Evolutionary conservation across 2,113 vertebrate species (phyloP).

Genomic region (Globicephala melas): DNA sequence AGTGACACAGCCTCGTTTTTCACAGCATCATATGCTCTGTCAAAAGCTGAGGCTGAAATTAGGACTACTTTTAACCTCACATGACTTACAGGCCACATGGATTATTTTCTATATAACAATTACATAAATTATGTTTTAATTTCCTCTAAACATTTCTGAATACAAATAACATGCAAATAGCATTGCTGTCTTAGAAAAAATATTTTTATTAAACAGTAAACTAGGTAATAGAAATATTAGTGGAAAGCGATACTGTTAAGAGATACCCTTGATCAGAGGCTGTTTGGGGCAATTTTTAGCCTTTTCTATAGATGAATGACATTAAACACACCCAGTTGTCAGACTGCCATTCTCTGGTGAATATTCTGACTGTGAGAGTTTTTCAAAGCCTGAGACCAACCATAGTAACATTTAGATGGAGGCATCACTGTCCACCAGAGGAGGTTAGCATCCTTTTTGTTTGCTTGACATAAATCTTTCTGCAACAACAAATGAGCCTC

Average conservation of each 20-base stretch:
- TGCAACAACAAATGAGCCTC: conserved; percentile 54
- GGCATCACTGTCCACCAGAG: not conserved
- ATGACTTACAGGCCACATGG: not conserved
- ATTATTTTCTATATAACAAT: not conserved
- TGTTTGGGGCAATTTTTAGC: conserved; percentile 30
- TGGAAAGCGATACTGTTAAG: not conserved
- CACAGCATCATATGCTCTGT: not conserved
- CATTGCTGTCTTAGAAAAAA: not conserved
- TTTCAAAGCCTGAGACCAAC: conserved; percentile 59
- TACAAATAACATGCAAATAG: conserved; percentile 11
- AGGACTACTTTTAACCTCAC: not conserved
- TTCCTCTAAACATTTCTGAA: not conserved
- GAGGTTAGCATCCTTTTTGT: conserved; percentile 42
- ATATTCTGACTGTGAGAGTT: conserved; percentile 36
- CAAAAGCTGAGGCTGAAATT: not conserved
- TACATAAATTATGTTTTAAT: not conserved
- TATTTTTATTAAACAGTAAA: not conserved
- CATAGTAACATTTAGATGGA: conserved; percentile 27
- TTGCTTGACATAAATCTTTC: conserved; percentile 64
- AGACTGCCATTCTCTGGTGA: conserved; percentile 45
- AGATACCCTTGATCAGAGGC: not conserved
- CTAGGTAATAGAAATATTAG: conserved; percentile 14
- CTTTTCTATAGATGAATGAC: conserved; percentile 46
- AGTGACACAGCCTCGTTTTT: not conserved
- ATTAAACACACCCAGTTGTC: conserved; percentile 45